These are phyloP conservation scores for Latrodectus hesperus DNA, from an alignment of 2,888 invertebrate genomes.

Conservation along the genomic window DNA sequence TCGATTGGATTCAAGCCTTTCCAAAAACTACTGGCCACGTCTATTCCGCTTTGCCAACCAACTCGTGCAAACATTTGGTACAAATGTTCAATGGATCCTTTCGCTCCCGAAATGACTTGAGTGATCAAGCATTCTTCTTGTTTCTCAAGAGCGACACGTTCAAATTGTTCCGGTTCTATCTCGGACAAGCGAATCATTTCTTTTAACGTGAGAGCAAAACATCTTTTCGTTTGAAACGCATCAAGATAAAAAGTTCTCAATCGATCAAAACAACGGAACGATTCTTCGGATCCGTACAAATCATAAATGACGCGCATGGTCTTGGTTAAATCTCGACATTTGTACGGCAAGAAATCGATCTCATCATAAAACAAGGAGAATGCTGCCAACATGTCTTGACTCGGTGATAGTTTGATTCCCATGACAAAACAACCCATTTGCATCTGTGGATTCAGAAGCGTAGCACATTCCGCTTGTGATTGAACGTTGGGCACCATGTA, in stretches of 20 bases:
- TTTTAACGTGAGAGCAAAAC: conserved; percentile 1
- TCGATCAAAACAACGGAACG: conserved; percentile 14
- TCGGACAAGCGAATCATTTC: background rate
- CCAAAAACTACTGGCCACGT: conserved; percentile 8
- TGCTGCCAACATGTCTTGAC: conserved; percentile 25
- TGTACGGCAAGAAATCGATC: conserved; percentile 35
- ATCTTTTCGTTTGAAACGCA: background rate
- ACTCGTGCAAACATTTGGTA: conserved; percentile 38
- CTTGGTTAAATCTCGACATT: background rate
- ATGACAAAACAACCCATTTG: conserved; percentile 12
- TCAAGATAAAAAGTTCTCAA: conserved; percentile 9
- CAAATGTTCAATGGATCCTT: conserved; percentile 23
- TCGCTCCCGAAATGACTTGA: conserved; percentile 15
- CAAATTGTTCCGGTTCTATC: background rate
- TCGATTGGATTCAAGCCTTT: background rate
- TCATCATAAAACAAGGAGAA: background rate
- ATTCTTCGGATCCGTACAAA: conserved; percentile 10
- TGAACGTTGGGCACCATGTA: background rate
- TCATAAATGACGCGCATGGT: conserved; percentile 16
- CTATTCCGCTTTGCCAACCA: background rate
- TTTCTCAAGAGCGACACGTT: background rate
- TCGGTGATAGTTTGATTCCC: background rate
- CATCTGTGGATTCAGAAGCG: background rate
- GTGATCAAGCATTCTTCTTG: background rate
- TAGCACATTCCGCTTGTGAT: conserved; percentile 34